These are phyloP conservation scores for Teinopalpus imperialis DNA, from an alignment of 2,888 invertebrate species.

Conservation along the genomic window DNA sequence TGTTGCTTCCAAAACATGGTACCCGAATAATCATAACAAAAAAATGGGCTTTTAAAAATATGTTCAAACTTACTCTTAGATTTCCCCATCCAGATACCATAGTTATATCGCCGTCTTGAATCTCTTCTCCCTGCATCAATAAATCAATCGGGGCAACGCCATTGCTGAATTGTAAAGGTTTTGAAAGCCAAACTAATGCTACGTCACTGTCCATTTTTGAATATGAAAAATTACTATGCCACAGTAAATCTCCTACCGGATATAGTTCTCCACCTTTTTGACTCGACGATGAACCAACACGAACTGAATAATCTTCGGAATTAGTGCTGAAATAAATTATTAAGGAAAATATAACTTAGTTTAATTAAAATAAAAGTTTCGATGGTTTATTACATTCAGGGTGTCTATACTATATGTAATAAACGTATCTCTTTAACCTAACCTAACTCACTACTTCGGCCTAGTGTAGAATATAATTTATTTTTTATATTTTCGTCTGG, in stretches of 20 bases:
- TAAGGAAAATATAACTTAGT: no score
- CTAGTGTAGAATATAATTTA: no score
- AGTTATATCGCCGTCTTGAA: conserved; percentile 58
- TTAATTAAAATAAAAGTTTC: no score
- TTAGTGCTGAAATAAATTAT: conserved; percentile 39
- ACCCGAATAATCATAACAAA: no score
- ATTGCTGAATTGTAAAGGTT: conserved; percentile 67
- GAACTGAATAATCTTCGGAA: conserved; percentile 53
- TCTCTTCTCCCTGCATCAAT: conserved; percentile 52
- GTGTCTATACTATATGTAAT: no score
- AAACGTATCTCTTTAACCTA: no score
- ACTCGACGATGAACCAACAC: conserved; percentile 80
- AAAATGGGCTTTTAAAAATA: no score
- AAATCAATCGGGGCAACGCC: conserved; percentile 66
- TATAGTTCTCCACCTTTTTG: conserved; percentile 72
- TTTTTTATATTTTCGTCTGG: no score
- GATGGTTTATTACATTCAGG: no score
- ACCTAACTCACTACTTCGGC: no score
- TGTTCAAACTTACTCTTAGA: conserved; percentile 52
- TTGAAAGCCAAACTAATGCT: conserved; percentile 76
- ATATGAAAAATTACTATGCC: conserved; percentile 76
- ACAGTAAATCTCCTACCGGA: conserved; percentile 66
- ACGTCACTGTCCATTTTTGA: conserved; percentile 81
- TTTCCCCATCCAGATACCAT: conserved; percentile 70
- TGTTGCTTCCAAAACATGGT: no score